Evolutionary conservation across 2,113 vertebrate genomes (phyloP).

Genomic region (Anser cygnoides): DNA sequence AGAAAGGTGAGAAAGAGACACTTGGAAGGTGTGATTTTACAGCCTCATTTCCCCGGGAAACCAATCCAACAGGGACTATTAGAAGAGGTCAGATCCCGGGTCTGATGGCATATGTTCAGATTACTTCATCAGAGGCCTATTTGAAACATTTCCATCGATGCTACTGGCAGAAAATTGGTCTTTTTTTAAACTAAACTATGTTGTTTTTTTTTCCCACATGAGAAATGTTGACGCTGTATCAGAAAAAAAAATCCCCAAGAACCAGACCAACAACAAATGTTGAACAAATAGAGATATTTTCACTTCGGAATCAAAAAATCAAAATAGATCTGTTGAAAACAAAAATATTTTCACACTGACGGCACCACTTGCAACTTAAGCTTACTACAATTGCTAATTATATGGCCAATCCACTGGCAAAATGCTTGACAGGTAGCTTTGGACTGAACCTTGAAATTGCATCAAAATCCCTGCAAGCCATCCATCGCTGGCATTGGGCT

Average conservation of each 20-base stretch:
- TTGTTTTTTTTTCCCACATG: neutral
- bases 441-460: neutral
- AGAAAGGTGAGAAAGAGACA: neutral
- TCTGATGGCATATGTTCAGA: constrained; percentile 33
- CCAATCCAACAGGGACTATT: neutral
- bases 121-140: neutral
- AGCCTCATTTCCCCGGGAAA: constrained; percentile 4
- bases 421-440: neutral
- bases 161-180: constrained; percentile 25
- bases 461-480: neutral
- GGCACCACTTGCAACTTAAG: neutral
- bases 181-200: neutral
- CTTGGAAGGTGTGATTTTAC: constrained; percentile 21
- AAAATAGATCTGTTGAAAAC: constrained; percentile 51
- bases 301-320: constrained; percentile 42
- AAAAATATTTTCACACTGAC: constrained; percentile 32
- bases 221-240: constrained; percentile 21
- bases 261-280: constrained; percentile 32
- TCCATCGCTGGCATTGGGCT: neutral
- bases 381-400: neutral
- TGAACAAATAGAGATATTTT: constrained; percentile 40
- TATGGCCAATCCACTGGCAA: neutral
- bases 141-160: constrained; percentile 35
- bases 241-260: neutral
- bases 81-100: constrained; percentile 12